A percentile compares a stretch with the other conserved stretches of the same genome.
Evolutionary conservation across 2,113 vertebrate species (phyloP).

Genomic region (western clawed frog (Xenopus tropicalis)): UCB_Xtro_10.0 CM004443.2:65210501-65211000

Average conservation of each 20-base stretch:
- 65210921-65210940: too few species aligned
- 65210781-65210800: slow-evolving; percentile 48
- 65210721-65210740: slow-evolving; percentile 51
- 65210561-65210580: slow-evolving; percentile 8
- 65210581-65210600: slow-evolving; percentile 16
- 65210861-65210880: slow-evolving; percentile 1
- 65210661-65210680: slow-evolving; percentile 24
- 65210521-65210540: neutral
- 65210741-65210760: slow-evolving; percentile 50
- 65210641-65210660: slow-evolving; percentile 25
- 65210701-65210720: slow-evolving; percentile 39
- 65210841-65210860: slow-evolving; percentile 6
- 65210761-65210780: slow-evolving; percentile 51
- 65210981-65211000: too few species aligned
- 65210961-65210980: too few species aligned
- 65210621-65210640: slow-evolving; percentile 10
- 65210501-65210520: neutral
- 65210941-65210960: too few species aligned
- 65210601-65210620: slow-evolving; percentile 13
- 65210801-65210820: slow-evolving; percentile 54
- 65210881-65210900: too few species aligned
- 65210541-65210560: neutral
- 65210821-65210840: slow-evolving; percentile 41
- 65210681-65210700: slow-evolving; percentile 39
- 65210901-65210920: too few species aligned